These are phyloP conservation scores for Crioceris asparagi DNA, from an alignment of 2,888 invertebrate genomes.

Conservation along the genomic window DNA sequence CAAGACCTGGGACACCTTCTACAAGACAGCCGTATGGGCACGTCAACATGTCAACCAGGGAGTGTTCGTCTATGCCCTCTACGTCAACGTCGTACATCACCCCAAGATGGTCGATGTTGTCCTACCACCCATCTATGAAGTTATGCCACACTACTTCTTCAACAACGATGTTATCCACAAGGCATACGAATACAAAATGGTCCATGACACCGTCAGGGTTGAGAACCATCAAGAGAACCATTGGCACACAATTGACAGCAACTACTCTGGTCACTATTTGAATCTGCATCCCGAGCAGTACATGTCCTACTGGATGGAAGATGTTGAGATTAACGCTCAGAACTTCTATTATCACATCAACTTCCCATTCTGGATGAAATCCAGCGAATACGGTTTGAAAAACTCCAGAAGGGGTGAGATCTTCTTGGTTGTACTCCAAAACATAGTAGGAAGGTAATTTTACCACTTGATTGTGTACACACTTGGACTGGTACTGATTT, in stretches of 20 bases:
- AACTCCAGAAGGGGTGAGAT: slow-evolving; percentile 53
- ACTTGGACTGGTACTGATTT: no score
- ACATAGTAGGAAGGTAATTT: no score
- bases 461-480: no score
- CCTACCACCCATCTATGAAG: slow-evolving; percentile 61
- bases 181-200: slow-evolving; percentile 50
- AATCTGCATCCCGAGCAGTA: slow-evolving; percentile 43
- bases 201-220: no score
- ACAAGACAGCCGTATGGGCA: slow-evolving; percentile 55
- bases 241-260: slow-evolving; percentile 48
- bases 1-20: slow-evolving; percentile 58
- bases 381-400: slow-evolving; percentile 31
- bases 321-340: slow-evolving; percentile 53
- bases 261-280: slow-evolving; percentile 48
- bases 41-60: slow-evolving; percentile 57
- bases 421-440: slow-evolving; percentile 55
- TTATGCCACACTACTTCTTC: slow-evolving; percentile 59
- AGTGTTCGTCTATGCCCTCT: slow-evolving; percentile 54
- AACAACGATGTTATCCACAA: slow-evolving; percentile 54
- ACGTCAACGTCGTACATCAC: slow-evolving; percentile 52
- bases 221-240: slow-evolving; percentile 24
- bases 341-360: slow-evolving; percentile 51
- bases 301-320: slow-evolving; percentile 61
- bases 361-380: slow-evolving; percentile 53
- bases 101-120: slow-evolving; percentile 49